Conservation (phyloP, 2,888 invertebrate genomes). For the Clepsis dumicolana region DNA sequence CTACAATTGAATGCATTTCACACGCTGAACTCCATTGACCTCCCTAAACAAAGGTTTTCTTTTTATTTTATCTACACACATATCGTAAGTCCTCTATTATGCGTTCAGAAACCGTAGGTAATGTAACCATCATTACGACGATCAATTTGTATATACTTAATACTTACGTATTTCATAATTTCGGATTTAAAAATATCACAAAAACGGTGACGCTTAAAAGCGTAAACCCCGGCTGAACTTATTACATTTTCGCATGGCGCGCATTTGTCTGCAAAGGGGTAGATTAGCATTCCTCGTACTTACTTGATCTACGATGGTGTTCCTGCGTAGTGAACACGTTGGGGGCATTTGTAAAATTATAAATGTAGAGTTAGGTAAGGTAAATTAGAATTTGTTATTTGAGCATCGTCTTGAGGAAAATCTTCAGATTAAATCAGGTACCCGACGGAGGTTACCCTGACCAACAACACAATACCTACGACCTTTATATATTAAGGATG, state of each 20-base stretch:
- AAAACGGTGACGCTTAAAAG: no score
- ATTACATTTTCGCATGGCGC: neutral
- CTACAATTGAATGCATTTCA: neutral
- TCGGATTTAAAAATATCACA: no score
- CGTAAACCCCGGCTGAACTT: no score
- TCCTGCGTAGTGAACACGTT: neutral
- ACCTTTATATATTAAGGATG: neutral
- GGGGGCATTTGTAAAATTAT: neutral
- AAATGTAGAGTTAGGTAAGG: neutral
- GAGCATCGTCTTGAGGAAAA: neutral
- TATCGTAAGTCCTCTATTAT: no score
- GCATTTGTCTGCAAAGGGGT: neutral
- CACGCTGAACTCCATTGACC: neutral
- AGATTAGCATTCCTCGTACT: constrained; percentile 5
- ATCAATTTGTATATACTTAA: no score
- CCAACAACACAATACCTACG: neutral
- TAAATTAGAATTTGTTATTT: neutral
- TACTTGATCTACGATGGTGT: neutral
- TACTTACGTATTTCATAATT: no score
- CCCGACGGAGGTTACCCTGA: neutral
- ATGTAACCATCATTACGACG: no score
- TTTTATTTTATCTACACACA: no score
- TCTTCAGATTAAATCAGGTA: neutral
- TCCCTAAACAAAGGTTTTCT: neutral
- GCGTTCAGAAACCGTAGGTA: no score